phyloP scores from a whole-genome alignment of 2,113 vertebrate genomes.

The Peromyscus californicus region DNA sequence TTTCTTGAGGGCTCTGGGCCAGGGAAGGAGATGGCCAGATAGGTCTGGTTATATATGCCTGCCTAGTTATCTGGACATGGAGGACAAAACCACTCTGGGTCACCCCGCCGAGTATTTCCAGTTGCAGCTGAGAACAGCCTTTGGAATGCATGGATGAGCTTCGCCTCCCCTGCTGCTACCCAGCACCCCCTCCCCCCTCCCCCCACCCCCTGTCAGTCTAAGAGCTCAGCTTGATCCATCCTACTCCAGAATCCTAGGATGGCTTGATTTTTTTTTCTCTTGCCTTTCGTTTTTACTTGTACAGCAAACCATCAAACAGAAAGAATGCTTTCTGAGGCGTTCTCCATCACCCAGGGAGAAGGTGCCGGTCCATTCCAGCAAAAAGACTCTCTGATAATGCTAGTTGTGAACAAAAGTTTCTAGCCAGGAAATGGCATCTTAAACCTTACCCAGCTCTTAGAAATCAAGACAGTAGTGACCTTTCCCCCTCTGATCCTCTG shows the following conservation, averaged over 20 bases:
- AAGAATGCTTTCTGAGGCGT: background rate
- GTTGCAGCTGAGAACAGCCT: conserved; percentile 3
- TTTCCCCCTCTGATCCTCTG: too few relatives aligned
- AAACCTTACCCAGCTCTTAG: background rate
- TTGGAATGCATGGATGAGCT: conserved; percentile 58
- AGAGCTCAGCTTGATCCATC: background rate
- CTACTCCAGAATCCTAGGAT: background rate
- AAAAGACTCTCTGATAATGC: background rate
- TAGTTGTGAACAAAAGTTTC: background rate
- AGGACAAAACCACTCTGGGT: background rate
- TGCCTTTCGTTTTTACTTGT: background rate
- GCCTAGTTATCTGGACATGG: background rate
- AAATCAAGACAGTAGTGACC: background rate
- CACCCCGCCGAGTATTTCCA: background rate
- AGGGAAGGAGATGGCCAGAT: background rate
- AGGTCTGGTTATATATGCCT: background rate
- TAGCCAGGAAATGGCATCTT: background rate
- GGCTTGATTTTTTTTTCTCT: background rate
- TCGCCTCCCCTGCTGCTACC: background rate
- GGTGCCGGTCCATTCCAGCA: background rate
- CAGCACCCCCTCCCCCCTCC: too few relatives aligned
- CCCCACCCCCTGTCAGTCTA: background rate
- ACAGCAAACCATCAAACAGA: background rate
- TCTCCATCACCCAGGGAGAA: background rate
- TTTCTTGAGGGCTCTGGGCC: background rate